phyloP scores from a whole-genome alignment of 2,113 vertebrate species.

The Macroglossus sobrinus region DNA sequence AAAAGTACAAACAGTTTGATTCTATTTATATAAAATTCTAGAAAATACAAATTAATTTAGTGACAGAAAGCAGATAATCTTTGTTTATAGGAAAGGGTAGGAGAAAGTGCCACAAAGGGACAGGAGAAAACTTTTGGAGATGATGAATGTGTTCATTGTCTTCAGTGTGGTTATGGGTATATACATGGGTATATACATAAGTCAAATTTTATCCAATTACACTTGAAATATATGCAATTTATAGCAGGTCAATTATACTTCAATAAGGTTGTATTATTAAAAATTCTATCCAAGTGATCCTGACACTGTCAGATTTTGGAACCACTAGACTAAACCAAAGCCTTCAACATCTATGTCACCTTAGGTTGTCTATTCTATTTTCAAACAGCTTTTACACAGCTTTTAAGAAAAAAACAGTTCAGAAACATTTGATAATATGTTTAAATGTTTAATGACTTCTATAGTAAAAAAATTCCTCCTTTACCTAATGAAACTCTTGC shows the following conservation, averaged over 20 bases:
- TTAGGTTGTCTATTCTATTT: not conserved
- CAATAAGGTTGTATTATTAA: not conserved
- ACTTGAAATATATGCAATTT: not conserved
- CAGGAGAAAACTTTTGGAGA: not conserved
- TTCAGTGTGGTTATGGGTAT: not conserved
- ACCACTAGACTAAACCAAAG: constrained; percentile 6
- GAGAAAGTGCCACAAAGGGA: not conserved
- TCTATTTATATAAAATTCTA: not conserved
- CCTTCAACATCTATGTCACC: not conserved
- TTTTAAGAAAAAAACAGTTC: constrained; percentile 42
- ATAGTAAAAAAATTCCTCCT: not conserved
- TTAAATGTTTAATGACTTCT: not conserved
- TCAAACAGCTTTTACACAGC: constrained; percentile 30
- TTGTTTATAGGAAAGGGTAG: not conserved
- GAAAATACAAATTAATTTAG: not conserved
- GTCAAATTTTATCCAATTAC: not conserved
- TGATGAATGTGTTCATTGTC: not conserved
- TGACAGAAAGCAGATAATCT: not conserved
- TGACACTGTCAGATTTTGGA: constrained; percentile 29
- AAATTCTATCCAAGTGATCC: not conserved
- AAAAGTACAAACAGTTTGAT: not conserved
- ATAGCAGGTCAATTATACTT: not conserved
- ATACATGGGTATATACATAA: not conserved
- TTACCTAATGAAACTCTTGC: not conserved
- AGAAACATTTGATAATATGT: constrained; percentile 17